Percentiles rank a stretch among this genome's conserved stretches.
phyloP scores from a whole-genome alignment of 35 echinoderm and acorn worm species.

The Heliocidaris erythrogramma region DNA sequence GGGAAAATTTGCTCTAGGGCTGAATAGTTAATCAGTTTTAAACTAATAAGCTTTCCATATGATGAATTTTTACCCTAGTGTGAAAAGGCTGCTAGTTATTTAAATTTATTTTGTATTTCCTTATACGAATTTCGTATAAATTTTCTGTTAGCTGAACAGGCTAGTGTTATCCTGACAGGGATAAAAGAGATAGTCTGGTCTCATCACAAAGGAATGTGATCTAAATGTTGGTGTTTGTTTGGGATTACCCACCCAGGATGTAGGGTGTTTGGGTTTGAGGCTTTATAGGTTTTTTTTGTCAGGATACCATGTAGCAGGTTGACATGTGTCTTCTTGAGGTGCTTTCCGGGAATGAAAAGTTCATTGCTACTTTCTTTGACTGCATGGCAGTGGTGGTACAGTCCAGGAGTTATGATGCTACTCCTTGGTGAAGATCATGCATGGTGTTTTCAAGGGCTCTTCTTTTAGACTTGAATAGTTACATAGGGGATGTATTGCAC shows the following conservation, averaged over 20 bases:
- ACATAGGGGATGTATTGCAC: background rate
- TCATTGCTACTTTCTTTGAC: background rate
- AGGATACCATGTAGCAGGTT: background rate
- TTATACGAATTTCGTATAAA: no score
- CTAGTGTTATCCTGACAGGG: background rate
- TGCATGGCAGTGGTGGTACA: no score
- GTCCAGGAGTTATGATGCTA: no score
- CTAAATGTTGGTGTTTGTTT: slow-evolving; percentile 36
- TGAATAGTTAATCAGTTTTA: no score
- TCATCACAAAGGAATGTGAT: slow-evolving; percentile 22
- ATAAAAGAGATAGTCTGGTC: slow-evolving; percentile 15
- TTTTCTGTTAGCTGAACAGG: no score
- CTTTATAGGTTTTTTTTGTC: background rate
- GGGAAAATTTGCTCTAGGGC: no score
- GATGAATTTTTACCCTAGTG: no score
- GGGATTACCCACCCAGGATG: slow-evolving; percentile 4
- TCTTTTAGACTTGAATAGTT: background rate
- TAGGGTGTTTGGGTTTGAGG: background rate
- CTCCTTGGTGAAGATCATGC: background rate
- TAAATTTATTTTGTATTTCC: no score
- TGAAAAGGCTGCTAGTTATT: no score
- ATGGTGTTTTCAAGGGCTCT: background rate
- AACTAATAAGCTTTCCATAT: no score
- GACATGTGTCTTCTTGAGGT: background rate
- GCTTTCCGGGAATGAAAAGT: background rate